Evolutionary conservation across 2,888 invertebrate genomes (phyloP).

Genomic region (Ennomos erosarius): DNA sequence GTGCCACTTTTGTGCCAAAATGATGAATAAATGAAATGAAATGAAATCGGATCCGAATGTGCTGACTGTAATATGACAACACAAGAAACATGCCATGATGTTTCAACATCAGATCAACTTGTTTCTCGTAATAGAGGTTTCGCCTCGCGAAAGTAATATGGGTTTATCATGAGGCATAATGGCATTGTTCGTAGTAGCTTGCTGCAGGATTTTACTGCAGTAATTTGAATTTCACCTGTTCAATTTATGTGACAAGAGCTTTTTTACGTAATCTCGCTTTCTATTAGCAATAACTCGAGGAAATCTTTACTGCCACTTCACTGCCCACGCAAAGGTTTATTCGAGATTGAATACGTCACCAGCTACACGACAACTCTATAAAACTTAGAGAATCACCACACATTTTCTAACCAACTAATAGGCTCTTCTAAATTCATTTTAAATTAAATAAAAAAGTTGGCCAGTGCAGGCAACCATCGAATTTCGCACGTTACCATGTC

Average conservation of each 20-base stretch:
- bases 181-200: conserved; percentile 34
- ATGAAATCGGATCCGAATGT: conserved; percentile 36
- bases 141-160: conserved; percentile 36
- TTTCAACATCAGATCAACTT: conserved; percentile 4
- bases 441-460: conserved; percentile 12
- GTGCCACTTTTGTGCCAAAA: too few relatives aligned
- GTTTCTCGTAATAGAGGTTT: conserved; percentile 22
- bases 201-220: conserved; percentile 33
- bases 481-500: conserved; percentile 17
- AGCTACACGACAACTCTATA: conserved; percentile 19
- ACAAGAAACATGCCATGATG: conserved; percentile 8
- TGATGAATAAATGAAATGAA: too few relatives aligned
- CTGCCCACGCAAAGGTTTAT: conserved; percentile 34
- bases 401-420: conserved; percentile 1
- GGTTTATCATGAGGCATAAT: conserved; percentile 34
- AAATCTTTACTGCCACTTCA: conserved; percentile 36
- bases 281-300: conserved; percentile 41
- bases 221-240: conserved; percentile 44
- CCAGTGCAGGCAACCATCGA: conserved; percentile 11
- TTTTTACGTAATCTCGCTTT: conserved; percentile 49
- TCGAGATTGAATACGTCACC: conserved; percentile 34
- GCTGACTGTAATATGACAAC: conserved; percentile 5
- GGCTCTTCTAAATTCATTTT: too few relatives aligned
- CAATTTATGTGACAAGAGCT: conserved; percentile 52
- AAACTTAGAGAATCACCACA: conserved; percentile 3